Base-by-base conservation (phyloP, 2,797 vertebrate species). In the Monodelphis domestica region DNA sequence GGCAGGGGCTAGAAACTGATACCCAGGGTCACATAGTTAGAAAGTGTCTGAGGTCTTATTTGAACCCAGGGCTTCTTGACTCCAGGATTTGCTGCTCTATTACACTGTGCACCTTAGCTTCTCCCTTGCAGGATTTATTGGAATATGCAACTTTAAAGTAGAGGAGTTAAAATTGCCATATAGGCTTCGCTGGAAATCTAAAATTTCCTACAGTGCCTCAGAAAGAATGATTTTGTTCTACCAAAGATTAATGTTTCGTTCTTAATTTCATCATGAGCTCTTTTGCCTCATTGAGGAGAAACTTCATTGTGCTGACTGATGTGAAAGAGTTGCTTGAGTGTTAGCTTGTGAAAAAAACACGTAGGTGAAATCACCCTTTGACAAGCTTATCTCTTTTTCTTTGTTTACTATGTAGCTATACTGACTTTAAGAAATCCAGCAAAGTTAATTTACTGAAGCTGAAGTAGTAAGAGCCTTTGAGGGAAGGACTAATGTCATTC, bases 151-250 rank as follows among this genome's bases (percentile, higher is more conserved):
- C 54, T 29, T 90, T 57, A 93, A 90, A 92, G 54, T 90, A 92
- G 28, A 54, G 50, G 50, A 24, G 91, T 52, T 88, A 56, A 30
- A 90, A 93, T 78, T 24, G 9, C 63, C n/a, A 78, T 45, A 38
- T 78, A 88, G 52, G 57, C 93, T 93, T 89, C 91, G 28, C 91
- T 91, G 63, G 6, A 88, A 94, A 87, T 70, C n/a, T 38, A 57
- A 89, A 78, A 55, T 56, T 54, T 56, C 0, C 38, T 4, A 30
- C 33, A 84, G 38, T 7, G 0, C 93, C 29, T 54, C 56, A 70
- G n/a, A 91, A 93, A 33, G 91, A 91, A 59, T 54, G 30, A 1
- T 91, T 89, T 14, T 91, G 51, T 91, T 91, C 54, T 26, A 89
- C 54, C 70, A 88, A 17, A 21, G 52, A 2, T 88, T 33, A 84